phyloP scores from a whole-genome alignment of 2,888 invertebrate genomes.

The Penaeus monodon region DNA sequence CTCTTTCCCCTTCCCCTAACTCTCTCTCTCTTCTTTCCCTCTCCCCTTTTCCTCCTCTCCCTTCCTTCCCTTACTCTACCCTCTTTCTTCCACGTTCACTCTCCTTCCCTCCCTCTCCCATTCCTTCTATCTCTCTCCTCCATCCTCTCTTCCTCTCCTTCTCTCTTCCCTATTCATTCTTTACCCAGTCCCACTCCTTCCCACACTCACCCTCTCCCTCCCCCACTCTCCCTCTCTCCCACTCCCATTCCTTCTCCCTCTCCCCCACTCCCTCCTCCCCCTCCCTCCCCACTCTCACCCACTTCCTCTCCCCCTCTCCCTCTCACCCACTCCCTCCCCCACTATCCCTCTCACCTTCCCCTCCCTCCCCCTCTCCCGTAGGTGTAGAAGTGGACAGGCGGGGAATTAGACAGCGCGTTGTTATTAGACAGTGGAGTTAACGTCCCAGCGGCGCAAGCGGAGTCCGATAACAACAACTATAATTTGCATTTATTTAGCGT shows the following conservation, averaged over 20 bases:
- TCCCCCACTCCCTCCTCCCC: background rate
- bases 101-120: background rate
- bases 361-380: background rate
- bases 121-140: background rate
- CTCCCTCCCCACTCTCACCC: background rate
- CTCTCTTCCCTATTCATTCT: slow-evolving; percentile 18
- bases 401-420: no score
- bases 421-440: no score
- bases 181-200: background rate
- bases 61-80: background rate
- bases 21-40: no score
- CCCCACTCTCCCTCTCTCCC: background rate
- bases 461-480: no score
- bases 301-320: no score
- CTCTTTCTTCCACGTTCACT: background rate
- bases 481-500: no score
- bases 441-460: no score
- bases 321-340: background rate
- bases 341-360: background rate
- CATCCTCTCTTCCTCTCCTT: slow-evolving; percentile 19
- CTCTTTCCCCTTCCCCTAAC: no score
- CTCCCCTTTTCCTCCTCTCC: background rate
- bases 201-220: background rate
- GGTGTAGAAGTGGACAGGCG: no score
- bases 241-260: background rate